Evolutionary conservation across 2,113 vertebrate species (phyloP).

Genomic region (Microcebus ravelobensis): DNA sequence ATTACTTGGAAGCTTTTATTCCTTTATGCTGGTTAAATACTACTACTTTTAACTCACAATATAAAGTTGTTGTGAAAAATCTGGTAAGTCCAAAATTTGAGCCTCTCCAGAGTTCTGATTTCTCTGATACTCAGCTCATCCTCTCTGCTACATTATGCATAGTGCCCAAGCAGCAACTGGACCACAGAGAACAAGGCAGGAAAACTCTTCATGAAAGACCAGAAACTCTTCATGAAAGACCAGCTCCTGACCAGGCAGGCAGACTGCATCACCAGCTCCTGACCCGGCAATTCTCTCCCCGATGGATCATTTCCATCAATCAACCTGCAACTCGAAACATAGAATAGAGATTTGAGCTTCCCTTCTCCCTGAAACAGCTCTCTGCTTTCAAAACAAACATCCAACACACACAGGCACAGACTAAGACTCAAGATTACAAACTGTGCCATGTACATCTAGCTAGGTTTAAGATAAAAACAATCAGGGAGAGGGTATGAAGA

Average conservation of each 20-base stretch:
- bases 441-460: neutral
- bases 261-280: neutral
- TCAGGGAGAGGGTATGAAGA: neutral
- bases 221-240: neutral
- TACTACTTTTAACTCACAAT: slow-evolving; percentile 16
- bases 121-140: neutral
- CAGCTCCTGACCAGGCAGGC: neutral
- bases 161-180: neutral
- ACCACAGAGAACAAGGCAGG: neutral
- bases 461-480: neutral
- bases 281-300: neutral
- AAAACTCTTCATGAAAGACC: neutral
- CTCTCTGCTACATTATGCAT: neutral
- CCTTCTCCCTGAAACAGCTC: neutral
- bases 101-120: neutral
- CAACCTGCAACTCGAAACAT: neutral
- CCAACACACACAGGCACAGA: neutral
- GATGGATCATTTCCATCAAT: neutral
- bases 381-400: slow-evolving; percentile 9
- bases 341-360: neutral
- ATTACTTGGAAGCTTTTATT: neutral
- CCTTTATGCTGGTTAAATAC: neutral
- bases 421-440: neutral
- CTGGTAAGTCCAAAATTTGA: neutral
- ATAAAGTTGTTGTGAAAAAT: slow-evolving; percentile 26